Percentiles rank a stretch among this genome's conserved stretches.
Evolutionary conservation across 35 echinoderm and acorn worm genomes (phyloP).

Genomic region (Diadema setosum): DNA sequence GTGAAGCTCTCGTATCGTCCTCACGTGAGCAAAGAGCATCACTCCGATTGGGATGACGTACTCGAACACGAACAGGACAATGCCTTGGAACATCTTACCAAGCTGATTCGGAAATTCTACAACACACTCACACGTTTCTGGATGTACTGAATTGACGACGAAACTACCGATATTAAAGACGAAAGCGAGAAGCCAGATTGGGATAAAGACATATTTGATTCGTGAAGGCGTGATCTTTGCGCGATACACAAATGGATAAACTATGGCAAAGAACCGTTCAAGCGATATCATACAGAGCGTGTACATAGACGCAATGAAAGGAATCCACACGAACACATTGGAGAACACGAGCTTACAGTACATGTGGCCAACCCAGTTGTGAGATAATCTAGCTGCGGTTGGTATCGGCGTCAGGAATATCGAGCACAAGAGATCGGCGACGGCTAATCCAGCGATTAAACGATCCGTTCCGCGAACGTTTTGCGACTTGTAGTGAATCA

Average conservation of each 20-base stretch:
- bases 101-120: not conserved
- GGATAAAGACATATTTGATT: not conserved
- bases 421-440: not conserved
- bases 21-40: slow-evolving; percentile 54
- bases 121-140: not conserved
- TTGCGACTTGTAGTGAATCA: not conserved
- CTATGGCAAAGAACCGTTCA: slow-evolving; percentile 4
- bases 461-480: not conserved
- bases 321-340: slow-evolving; percentile 2
- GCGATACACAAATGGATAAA: not conserved
- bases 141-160: not conserved
- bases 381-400: not conserved
- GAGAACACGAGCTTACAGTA: slow-evolving; percentile 15
- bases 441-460: not conserved
- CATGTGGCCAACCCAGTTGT: slow-evolving; percentile 1
- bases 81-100: slow-evolving; percentile 16
- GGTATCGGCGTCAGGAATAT: not conserved
- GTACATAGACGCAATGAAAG: slow-evolving; percentile 5
- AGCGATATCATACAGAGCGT: not conserved
- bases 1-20: slow-evolving; percentile 39
- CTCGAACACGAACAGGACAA: slow-evolving; percentile 46
- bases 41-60: slow-evolving; percentile 82
- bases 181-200: not conserved
- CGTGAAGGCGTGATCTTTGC: not conserved
- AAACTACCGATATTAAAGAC: not conserved